These are phyloP conservation scores for Synaphobranchus kaupii DNA, from an alignment of 2,797 vertebrate genomes.

Conservation along the genomic window DNA sequence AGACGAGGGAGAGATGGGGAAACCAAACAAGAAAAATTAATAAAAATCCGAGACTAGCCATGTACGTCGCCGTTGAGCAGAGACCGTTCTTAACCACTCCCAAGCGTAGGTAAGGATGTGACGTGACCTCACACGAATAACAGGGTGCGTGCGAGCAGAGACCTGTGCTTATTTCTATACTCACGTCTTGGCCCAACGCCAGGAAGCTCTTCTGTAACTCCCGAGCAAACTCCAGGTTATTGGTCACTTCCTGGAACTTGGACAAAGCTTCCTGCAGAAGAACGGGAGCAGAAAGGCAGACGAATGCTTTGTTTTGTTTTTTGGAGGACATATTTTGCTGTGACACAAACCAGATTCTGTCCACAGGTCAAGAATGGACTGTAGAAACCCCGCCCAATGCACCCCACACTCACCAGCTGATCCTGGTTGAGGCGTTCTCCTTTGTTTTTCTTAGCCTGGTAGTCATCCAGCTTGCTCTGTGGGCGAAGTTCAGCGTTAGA, in stretches of 20 bases:
- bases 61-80: no score
- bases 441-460: conserved; percentile 90
- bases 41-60: no score
- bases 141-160: not conserved
- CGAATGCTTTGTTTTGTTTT: not conserved
- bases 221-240: conserved; percentile 95
- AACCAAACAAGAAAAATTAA: no score
- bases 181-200: conserved; percentile 93
- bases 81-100: no score
- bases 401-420: conserved; percentile 82
- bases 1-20: no score
- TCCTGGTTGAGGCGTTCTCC: conserved; percentile 96
- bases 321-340: not conserved
- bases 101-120: not conserved
- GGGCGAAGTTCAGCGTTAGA: conserved; percentile 27
- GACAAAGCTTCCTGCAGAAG: conserved; percentile 86
- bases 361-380: not conserved
- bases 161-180: conserved; percentile 53
- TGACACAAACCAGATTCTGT: not conserved
- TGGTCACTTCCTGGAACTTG: conserved; percentile 91
- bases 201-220: conserved; percentile 94
- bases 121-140: not conserved
- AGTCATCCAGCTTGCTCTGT: conserved; percentile 95
- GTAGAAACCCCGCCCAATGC: not conserved
- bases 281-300: not conserved